Percentiles rank a stretch among this genome's conserved stretches.
Evolutionary conservation across 1,140 invertebrate genomes (phyloP).

Genomic region (Heliothis subflexa): DNA sequence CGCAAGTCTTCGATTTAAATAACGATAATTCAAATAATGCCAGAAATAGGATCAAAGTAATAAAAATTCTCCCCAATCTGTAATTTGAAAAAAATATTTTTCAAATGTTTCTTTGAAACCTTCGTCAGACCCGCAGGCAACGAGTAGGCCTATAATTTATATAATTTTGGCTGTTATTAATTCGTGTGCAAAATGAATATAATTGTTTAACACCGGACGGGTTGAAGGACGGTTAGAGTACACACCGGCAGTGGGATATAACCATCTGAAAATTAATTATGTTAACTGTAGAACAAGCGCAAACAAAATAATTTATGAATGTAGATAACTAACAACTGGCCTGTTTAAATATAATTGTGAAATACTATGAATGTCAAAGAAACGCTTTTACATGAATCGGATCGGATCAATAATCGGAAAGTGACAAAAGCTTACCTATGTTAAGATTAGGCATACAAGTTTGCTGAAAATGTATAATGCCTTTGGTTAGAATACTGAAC

Average conservation of each 20-base stretch:
- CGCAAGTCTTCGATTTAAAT: background rate
- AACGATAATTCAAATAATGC: background rate
- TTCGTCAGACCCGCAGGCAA: constrained; percentile 5
- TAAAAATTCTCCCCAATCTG: too few species aligned
- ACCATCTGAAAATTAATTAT: background rate
- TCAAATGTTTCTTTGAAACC: background rate
- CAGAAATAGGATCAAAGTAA: too few species aligned
- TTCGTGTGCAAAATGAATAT: constrained; percentile 26
- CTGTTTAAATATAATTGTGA: too few species aligned
- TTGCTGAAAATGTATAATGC: too few species aligned
- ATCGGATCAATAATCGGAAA: too few species aligned
- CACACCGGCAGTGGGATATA: background rate
- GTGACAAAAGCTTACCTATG: too few species aligned
- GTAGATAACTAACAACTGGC: too few species aligned
- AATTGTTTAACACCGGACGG: constrained; percentile 23
- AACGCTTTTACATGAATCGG: too few species aligned
- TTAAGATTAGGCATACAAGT: too few species aligned
- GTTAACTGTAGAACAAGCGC: background rate
- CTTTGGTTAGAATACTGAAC: too few species aligned
- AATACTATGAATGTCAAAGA: too few species aligned
- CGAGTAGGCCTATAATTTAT: constrained; percentile 22
- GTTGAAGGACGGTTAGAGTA: background rate
- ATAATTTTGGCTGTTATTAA: constrained; percentile 27
- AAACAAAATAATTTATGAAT: constrained; percentile 15
- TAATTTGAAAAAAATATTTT: background rate